Percentiles rank a stretch among this genome's conserved stretches.
Conservation (phyloP, 1,140 invertebrate species). For the Liolophura sinensis region DNA sequence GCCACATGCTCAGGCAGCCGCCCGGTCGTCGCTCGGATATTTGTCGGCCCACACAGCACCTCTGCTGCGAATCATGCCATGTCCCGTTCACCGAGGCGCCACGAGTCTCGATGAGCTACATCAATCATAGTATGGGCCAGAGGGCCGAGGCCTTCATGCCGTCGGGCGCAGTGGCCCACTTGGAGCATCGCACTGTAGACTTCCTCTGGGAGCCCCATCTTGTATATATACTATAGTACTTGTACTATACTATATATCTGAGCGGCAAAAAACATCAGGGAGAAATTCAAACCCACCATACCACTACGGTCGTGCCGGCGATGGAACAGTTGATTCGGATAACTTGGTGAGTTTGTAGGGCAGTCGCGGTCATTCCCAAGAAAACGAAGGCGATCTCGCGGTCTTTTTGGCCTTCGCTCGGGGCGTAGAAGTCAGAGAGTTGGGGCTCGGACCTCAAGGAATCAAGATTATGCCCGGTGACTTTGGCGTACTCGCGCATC, state of each 20-base stretch:
- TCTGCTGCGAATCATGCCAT: too few relatives aligned
- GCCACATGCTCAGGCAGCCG: too few relatives aligned
- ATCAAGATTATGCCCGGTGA: conserved; percentile 3
- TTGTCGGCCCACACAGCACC: not conserved
- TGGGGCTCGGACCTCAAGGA: conserved; percentile 7
- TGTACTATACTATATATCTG: too few relatives aligned
- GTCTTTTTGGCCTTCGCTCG: conserved; percentile 10
- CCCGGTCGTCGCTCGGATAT: too few relatives aligned
- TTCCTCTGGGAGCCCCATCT: not conserved
- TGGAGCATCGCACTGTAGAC: too few relatives aligned
- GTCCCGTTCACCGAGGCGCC: too few relatives aligned
- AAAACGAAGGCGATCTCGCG: conserved; percentile 12
- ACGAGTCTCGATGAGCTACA: too few relatives aligned
- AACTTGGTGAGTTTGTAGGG: conserved; percentile 9
- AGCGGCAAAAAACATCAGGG: not conserved
- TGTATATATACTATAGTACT: not conserved
- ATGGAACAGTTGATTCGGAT: too few relatives aligned
- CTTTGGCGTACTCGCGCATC: conserved; percentile 9
- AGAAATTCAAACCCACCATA: conserved; percentile 8
- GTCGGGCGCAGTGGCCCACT: too few relatives aligned
- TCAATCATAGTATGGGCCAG: too few relatives aligned
- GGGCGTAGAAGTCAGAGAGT: conserved; percentile 19
- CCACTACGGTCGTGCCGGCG: too few relatives aligned
- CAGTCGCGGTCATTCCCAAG: conserved; percentile 10
- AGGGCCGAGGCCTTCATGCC: too few relatives aligned